phyloP scores from a whole-genome alignment of 2,797 vertebrate species.

The Pantherophis vulpinus region DNA sequence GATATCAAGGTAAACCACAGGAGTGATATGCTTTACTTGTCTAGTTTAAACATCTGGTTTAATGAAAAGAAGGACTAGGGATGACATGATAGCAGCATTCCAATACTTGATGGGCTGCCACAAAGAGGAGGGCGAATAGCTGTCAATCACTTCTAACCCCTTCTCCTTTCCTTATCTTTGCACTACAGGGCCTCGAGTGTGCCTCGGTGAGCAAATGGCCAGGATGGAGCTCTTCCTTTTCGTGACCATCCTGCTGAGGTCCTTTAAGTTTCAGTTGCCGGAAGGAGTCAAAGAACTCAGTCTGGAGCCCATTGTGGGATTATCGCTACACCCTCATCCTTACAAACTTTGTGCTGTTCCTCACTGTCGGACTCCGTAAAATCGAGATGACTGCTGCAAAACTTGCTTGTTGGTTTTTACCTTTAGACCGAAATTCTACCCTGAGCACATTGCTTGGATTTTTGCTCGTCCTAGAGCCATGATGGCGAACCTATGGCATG shows the following conservation, averaged over 20 bases:
- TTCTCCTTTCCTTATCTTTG: neutral
- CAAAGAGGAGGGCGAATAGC: neutral
- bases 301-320: neutral
- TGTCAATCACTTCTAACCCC: neutral
- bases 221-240: conserved; percentile 6
- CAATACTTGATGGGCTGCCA: too few relatives aligned
- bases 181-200: neutral
- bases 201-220: neutral
- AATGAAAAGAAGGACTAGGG: too few relatives aligned
- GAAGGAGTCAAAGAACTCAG: neutral
- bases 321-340: neutral
- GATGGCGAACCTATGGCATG: too few relatives aligned
- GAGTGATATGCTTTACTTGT: too few relatives aligned
- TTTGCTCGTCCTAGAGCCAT: neutral
- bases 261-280: neutral
- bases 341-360: conserved; percentile 12
- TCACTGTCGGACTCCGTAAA: neutral
- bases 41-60: too few relatives aligned
- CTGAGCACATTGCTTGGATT: neutral
- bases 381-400: neutral
- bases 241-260: neutral
- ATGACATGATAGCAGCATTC: too few relatives aligned
- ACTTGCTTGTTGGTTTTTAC: neutral
- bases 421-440: neutral
- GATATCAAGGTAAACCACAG: too few relatives aligned